Conservation (phyloP, 2,113 vertebrate genomes). For the Nasalis larvatus region DNA sequence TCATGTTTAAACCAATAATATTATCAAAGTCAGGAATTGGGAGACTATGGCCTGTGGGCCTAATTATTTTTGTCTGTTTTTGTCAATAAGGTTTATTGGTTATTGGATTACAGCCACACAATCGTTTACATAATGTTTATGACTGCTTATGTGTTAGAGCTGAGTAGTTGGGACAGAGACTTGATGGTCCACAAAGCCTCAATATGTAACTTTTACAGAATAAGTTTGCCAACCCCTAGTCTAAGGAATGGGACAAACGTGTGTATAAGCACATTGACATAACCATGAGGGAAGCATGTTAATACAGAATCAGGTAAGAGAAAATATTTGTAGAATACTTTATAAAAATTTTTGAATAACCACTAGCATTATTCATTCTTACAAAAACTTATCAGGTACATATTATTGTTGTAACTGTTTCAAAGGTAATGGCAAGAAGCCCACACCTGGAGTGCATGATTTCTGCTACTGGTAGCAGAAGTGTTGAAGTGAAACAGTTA, state of each 20-base stretch:
- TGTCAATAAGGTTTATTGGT: background rate
- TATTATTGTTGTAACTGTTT: background rate
- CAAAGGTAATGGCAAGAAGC: background rate
- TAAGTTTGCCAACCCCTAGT: background rate
- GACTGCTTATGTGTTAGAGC: background rate
- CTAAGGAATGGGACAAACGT: background rate
- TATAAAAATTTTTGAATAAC: background rate
- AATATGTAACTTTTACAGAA: background rate
- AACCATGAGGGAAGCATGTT: background rate
- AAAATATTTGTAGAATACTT: background rate
- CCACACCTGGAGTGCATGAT: background rate
- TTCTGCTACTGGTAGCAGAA: background rate
- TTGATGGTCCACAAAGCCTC: background rate
- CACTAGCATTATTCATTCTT: background rate
- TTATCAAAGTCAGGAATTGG: background rate
- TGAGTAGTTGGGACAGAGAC: background rate
- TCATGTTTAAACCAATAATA: background rate
- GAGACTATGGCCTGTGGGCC: background rate
- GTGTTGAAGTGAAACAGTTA: background rate
- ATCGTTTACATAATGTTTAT: background rate
- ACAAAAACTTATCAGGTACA: background rate
- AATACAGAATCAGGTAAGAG: background rate
- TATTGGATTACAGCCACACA: background rate
- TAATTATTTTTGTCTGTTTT: background rate
- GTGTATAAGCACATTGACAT: background rate